These are phyloP conservation scores for Tinamus guttatus DNA, from an alignment of 2,113 vertebrate species.

Conservation along the genomic window DNA sequence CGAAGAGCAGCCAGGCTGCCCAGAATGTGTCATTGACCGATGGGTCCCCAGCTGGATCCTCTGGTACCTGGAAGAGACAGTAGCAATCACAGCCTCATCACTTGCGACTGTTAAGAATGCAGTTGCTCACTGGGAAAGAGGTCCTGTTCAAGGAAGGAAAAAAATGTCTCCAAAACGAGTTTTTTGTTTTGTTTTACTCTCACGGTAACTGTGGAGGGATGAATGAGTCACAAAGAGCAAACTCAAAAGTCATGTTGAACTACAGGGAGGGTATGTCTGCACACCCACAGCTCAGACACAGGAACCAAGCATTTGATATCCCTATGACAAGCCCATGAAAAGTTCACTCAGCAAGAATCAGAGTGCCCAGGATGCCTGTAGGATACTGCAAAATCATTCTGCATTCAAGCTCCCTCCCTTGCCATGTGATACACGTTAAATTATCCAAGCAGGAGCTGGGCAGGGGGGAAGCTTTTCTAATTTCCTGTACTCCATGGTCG, in stretches of 20 bases:
- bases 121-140: rapidly evolving
- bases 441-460: background rate
- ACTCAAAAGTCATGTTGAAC: background rate
- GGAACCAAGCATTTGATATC: background rate
- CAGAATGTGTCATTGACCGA: background rate
- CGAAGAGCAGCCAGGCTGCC: constrained; percentile 45
- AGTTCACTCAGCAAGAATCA: background rate
- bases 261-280: background rate
- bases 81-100: background rate
- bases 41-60: background rate
- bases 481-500: background rate
- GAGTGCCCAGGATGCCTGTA: background rate
- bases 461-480: background rate
- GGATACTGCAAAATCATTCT: background rate
- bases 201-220: background rate
- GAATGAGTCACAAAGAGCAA: background rate
- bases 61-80: constrained; percentile 32
- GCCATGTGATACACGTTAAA: background rate
- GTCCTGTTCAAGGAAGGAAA: background rate
- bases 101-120: rapidly evolving
- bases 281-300: background rate
- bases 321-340: background rate
- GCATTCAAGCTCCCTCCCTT: background rate
- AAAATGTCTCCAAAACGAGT: background rate
- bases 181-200: background rate